A percentile compares a stretch with the other conserved stretches of the same genome.
Conservation (phyloP, 92 coral and sea anemone species). For the Actinernus sp. region DNA sequence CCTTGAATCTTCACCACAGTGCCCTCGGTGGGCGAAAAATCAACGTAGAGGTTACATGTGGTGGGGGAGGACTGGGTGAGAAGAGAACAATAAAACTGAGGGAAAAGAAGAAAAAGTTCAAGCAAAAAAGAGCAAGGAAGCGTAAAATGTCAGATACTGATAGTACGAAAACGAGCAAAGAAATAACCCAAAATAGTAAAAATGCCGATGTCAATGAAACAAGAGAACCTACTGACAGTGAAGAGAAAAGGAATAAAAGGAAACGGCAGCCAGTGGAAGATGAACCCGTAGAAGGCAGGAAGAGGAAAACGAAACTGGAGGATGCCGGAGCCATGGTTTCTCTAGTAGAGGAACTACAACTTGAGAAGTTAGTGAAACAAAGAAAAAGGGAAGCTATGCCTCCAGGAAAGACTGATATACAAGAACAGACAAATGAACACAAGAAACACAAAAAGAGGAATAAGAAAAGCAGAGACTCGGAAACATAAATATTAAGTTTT, state of each 20-base stretch:
- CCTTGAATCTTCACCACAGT: conserved; percentile 92
- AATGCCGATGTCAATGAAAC: not conserved
- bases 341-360: conserved; percentile 23
- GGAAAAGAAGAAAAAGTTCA: conserved; percentile 75
- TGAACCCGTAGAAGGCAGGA: not conserved
- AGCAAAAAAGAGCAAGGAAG: conserved; percentile 63
- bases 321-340: conserved; percentile 10
- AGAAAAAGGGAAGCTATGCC: not conserved
- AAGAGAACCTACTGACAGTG: not conserved
- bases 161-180: not conserved
- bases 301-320: conserved; percentile 14
- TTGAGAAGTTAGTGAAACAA: conserved; percentile 14
- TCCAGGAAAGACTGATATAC: not conserved
- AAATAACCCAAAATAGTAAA: not conserved
- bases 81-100: conserved; percentile 70
- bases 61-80: conserved; percentile 97
- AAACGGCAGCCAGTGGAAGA: not conserved
- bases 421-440: not conserved
- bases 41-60: conserved; percentile 96
- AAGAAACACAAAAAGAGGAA: conserved; percentile 6
- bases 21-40: conserved; percentile 84
- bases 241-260: conserved; percentile 9
- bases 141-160: not conserved
- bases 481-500: no score
- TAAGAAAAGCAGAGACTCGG: not conserved